Base-by-base conservation (phyloP, 2,113 vertebrate genomes). In the Athene noctua region DNA sequence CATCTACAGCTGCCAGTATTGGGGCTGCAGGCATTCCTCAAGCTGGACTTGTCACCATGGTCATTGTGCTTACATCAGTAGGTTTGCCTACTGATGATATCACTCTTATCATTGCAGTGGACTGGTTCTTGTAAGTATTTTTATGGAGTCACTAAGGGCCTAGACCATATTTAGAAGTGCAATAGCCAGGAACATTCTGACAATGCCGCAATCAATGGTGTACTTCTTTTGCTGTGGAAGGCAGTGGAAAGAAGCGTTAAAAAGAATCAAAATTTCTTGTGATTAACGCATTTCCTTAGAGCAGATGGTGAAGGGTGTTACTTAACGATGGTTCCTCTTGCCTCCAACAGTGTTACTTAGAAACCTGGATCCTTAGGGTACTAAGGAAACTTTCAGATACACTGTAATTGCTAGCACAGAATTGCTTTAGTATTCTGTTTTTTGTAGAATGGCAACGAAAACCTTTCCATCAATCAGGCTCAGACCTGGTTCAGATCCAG, bases 11-110 rank as follows among this genome's bases (percentile, higher is more conserved):
- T 32, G 99, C 99, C 80, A 99, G 99, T 66, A 99, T 99, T 21
- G 99, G 99, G 67, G 99, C 99, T 91, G 99, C 99, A 72, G 99
- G 99, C 63, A 99, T 99, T 96, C 99, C 99, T 86, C 99, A 99
- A 97, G 99, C 99, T 6, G 99, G 99, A 26, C 98, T 99, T 92
- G 99, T 99, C 95, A 99, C 99, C 82, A 99, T 99, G 99, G 98
- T 99, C 94, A 99, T 99, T 55, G 99, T 99, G 78, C 97, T 99
- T 86, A 99, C 99, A 44, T 99, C 99, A 26, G 99, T 99, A 57
- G 99, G 99, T 61, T 98, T 99, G 93, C 99, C 99, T 78, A 99
- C 99, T 11, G 99, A 99, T 88, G 99, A 99, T 97, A 99, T 99
- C 97, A 98, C 98, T 3, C 98, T 99, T 80, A 99, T 99, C 97